A percentile compares a stretch with the other conserved stretches of the same genome.
phyloP scores from a whole-genome alignment of 1,140 invertebrate species.

The Leptestheria dahalacensis region DNA sequence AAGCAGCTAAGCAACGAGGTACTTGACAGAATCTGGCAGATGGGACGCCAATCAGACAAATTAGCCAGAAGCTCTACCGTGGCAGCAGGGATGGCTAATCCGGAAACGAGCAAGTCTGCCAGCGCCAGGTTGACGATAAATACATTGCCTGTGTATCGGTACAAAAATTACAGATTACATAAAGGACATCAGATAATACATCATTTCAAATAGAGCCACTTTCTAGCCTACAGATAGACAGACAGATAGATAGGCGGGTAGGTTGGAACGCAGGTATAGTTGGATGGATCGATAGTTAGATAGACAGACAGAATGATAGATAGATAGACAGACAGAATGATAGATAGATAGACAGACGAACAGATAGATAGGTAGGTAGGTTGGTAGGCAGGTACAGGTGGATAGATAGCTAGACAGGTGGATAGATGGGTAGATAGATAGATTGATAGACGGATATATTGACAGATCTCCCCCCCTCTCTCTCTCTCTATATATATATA shows the following conservation, averaged over 20 bases:
- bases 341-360: neutral
- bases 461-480: too few relatives aligned
- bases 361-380: neutral
- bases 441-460: neutral
- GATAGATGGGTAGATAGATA: neutral
- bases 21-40: conserved; percentile 4
- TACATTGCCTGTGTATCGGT: conserved; percentile 47
- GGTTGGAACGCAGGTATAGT: too few relatives aligned
- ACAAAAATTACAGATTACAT: conserved; percentile 11
- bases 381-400: neutral
- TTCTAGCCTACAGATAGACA: too few relatives aligned
- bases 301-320: neutral
- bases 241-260: neutral
- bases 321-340: neutral
- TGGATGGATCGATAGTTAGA: neutral
- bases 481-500: too few relatives aligned
- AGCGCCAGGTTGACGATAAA: conserved; percentile 61
- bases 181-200: too few relatives aligned
- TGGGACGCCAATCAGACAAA: conserved; percentile 1
- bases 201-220: too few relatives aligned
- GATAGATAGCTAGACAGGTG: neutral
- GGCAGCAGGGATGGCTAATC: conserved; percentile 50
- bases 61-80: conserved; percentile 32
- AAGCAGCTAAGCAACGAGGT: neutral
- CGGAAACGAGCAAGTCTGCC: conserved; percentile 54